Conservation (phyloP, 2,888 invertebrate genomes). For the Subacronicta megacephala region DNA sequence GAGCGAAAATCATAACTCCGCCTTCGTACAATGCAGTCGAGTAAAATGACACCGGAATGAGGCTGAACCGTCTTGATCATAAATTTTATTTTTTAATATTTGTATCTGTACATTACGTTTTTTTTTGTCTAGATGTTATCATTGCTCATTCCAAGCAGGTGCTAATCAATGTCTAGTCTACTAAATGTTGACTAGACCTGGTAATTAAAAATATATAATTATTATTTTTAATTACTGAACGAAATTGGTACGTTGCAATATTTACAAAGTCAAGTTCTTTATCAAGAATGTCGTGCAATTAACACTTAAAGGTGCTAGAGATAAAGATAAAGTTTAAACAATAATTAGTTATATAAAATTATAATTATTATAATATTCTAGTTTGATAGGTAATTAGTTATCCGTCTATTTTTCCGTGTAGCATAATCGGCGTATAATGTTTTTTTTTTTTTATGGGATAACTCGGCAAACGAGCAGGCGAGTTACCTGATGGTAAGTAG, state of each 20-base stretch:
- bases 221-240: slow-evolving; percentile 41
- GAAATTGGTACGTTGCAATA: slow-evolving; percentile 21
- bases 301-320: slow-evolving; percentile 44
- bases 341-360: slow-evolving; percentile 29
- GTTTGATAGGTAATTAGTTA: slow-evolving; percentile 1
- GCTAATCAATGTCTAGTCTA: slow-evolving; percentile 6
- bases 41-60: neutral
- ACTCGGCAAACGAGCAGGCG: too few species aligned
- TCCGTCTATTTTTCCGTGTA: too few species aligned
- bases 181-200: slow-evolving; percentile 6
- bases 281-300: slow-evolving; percentile 35
- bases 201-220: slow-evolving; percentile 41
- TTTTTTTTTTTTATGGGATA: too few species aligned
- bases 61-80: neutral
- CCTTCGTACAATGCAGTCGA: too few species aligned
- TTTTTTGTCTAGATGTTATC: slow-evolving; percentile 19
- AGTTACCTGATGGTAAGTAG: too few species aligned
- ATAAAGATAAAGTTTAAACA: slow-evolving; percentile 29
- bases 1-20: too few species aligned
- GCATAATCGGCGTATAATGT: too few species aligned
- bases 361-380: slow-evolving; percentile 23
- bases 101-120: neutral
- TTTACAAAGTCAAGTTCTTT: slow-evolving; percentile 30
- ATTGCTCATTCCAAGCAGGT: slow-evolving; percentile 21
- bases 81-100: neutral